Evolutionary conservation across 2,888 invertebrate species (phyloP), one percentile per base, ranked within the genome.

Genomic region (Rutpela maculata): DNA sequence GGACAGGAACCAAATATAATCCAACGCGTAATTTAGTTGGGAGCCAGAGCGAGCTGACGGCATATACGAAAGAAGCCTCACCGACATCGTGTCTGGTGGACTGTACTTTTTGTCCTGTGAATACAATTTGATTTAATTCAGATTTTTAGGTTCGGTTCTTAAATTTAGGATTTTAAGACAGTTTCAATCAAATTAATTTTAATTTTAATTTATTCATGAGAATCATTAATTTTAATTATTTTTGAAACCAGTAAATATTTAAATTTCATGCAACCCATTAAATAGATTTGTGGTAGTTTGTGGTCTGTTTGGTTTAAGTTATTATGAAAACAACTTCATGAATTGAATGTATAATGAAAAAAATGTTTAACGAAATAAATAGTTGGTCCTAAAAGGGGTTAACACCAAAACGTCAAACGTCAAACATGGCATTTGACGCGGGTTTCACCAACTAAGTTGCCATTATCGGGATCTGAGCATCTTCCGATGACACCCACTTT

Each of bases 1-100:
- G 90, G 89, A 89, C 89, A 89, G 89, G 89, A 86, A 84, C 87
- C 86, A 83, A 87, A 86, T 85, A 86, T 85, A 86, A 86, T 86
- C 85, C 86, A 85, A 83, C 82, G 85, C 84, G 85, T 87, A 86
- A 86, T 86, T 86, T 85, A 85, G 83, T 84, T 84, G 72, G 63
- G 55, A 59, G 43, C 12, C 43, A 10, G 43, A 65, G 43, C 65
- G 6, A 18, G 65, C 65, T 65, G 38, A 65, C 65, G 15, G 17
- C 43, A 43, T 65, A 63, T 31, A 63, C 26, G 35, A 31, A 63
- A n/a, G 17, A 63, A 31, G 15, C n/a, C n/a, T 50, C 50, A 50
- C 50, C 50, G n/a, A 50, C 50, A 17, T 9, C 4, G 50, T 50
- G 3, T n/a, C 50, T n/a, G 50, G 12, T n/a, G n/a, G 0, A 50